phyloP scores from a whole-genome alignment of 2,113 vertebrate genomes.

The Eudyptes chrysolophus region DNA sequence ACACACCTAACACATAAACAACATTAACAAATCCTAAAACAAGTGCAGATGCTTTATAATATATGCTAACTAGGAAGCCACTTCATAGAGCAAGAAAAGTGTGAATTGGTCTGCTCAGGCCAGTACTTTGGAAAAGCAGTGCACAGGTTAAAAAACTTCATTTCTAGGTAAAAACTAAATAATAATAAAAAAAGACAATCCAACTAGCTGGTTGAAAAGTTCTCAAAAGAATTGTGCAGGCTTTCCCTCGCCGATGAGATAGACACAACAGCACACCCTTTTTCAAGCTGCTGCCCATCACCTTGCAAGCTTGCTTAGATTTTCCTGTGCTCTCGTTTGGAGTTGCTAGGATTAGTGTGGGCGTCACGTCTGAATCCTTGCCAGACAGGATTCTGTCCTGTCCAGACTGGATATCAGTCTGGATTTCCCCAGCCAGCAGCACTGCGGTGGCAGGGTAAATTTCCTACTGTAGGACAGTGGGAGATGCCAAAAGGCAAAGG shows the following conservation, averaged over 20 bases:
- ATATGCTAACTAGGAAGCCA: not conserved
- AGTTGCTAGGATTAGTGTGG: not conserved
- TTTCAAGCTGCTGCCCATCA: not conserved
- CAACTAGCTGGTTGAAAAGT: not conserved
- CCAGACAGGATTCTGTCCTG: too few species aligned
- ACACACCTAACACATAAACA: not conserved
- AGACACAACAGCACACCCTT: not conserved
- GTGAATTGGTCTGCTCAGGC: not conserved
- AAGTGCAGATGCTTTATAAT: not conserved
- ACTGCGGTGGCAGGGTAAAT: not conserved
- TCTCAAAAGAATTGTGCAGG: not conserved
- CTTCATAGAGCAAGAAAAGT: not conserved
- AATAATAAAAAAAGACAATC: not conserved
- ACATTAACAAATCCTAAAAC: not conserved
- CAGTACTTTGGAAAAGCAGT: not conserved
- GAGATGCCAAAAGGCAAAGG: not conserved
- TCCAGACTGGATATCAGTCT: too few species aligned
- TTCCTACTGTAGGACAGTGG: not conserved
- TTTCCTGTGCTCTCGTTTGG: not conserved
- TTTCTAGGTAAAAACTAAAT: not conserved
- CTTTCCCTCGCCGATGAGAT: not conserved
- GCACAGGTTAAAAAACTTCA: not conserved
- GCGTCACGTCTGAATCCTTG: not conserved
- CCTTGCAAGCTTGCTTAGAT: not conserved
- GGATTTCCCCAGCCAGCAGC: not conserved